Conservation (phyloP, 2,888 invertebrate species). For the Polyploca ridens region DNA sequence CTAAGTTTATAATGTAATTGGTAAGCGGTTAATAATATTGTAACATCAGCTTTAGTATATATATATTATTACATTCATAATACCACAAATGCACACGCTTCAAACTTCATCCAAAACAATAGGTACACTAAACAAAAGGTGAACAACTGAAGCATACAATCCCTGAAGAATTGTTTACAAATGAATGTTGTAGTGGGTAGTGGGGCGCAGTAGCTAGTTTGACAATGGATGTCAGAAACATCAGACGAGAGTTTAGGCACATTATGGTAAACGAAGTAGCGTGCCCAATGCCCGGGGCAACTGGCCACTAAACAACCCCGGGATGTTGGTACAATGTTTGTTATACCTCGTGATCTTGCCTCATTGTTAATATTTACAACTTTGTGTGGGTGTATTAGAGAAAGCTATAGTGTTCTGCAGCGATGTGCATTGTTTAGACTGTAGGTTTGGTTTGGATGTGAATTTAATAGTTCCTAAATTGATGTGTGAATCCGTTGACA, state of each 20-base stretch:
- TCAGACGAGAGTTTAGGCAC: slow-evolving; percentile 13
- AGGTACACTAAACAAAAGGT: neutral
- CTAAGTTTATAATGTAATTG: too few species aligned
- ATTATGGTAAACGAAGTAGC: slow-evolving; percentile 13
- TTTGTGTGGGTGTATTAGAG: neutral
- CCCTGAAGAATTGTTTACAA: slow-evolving; percentile 1
- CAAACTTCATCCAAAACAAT: neutral
- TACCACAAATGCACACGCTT: neutral
- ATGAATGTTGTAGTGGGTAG: slow-evolving; percentile 1
- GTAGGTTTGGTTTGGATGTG: neutral
- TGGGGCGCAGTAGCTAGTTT: slow-evolving; percentile 4
- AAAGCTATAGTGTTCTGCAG: neutral
- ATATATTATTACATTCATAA: too few species aligned
- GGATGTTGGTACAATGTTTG: slow-evolving; percentile 11
- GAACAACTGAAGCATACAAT: neutral
- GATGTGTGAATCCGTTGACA: too few species aligned
- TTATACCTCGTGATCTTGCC: neutral
- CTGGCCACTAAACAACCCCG: slow-evolving; percentile 3
- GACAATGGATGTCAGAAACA: slow-evolving; percentile 17
- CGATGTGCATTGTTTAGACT: neutral
- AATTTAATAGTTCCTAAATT: neutral
- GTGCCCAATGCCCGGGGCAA: neutral
- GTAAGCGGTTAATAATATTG: too few species aligned
- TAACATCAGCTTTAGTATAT: too few species aligned
- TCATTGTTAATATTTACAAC: neutral